phyloP scores from a whole-genome alignment of 2,113 vertebrate genomes.

The Cephalopholis sonnerati region DNA sequence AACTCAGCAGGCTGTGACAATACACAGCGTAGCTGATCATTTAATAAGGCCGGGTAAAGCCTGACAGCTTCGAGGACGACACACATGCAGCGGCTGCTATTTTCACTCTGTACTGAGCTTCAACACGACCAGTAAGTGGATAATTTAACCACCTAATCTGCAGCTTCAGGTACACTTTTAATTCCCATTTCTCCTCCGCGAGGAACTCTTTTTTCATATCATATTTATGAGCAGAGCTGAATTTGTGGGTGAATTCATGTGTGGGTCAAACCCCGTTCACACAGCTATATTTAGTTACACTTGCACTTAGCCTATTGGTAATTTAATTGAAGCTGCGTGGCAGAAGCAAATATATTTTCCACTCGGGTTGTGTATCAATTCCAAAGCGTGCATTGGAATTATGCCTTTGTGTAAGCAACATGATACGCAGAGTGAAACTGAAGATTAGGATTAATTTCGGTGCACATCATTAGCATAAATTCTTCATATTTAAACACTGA shows the following conservation, averaged over 20 bases:
- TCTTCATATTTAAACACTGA: slow-evolving; percentile 30
- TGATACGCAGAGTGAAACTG: slow-evolving; percentile 50
- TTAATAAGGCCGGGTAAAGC: slow-evolving; percentile 77
- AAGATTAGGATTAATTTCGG: slow-evolving; percentile 65
- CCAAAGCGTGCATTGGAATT: slow-evolving; percentile 29
- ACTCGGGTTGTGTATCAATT: slow-evolving; percentile 59
- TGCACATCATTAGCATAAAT: slow-evolving; percentile 41
- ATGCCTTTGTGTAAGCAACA: slow-evolving; percentile 42
- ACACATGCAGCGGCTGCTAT: slow-evolving; percentile 25
- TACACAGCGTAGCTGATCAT: slow-evolving; percentile 70
- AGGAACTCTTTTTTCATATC: slow-evolving; percentile 39
- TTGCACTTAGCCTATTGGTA: slow-evolving; percentile 68
- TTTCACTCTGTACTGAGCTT: slow-evolving; percentile 1
- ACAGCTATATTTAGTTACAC: slow-evolving; percentile 73
- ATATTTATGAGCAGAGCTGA: slow-evolving; percentile 48
- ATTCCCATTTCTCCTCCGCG: slow-evolving; percentile 28
- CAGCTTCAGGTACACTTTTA: slow-evolving; percentile 23
- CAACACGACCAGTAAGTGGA: background rate
- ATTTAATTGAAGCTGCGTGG: slow-evolving; percentile 72
- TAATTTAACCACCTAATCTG: slow-evolving; percentile 11
- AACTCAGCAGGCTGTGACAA: slow-evolving; percentile 70
- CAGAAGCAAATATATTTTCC: slow-evolving; percentile 68
- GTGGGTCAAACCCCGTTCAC: slow-evolving; percentile 66
- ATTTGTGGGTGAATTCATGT: slow-evolving; percentile 36
- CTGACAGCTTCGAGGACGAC: slow-evolving; percentile 45